These are phyloP conservation scores for Magallana nippona DNA, from an alignment of 2,888 invertebrate species.

Conservation along the genomic window DNA sequence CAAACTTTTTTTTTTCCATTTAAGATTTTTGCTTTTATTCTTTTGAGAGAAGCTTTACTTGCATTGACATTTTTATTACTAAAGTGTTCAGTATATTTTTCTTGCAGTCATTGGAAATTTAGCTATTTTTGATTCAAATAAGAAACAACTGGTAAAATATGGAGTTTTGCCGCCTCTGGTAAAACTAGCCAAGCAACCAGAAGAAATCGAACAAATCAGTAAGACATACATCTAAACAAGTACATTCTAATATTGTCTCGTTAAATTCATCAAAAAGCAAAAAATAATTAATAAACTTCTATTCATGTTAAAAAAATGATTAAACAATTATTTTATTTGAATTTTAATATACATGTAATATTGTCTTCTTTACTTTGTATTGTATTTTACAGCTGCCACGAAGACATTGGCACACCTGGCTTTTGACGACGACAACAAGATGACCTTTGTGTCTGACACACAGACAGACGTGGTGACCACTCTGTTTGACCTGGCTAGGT, in stretches of 20 bases:
- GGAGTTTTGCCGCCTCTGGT: conserved; percentile 21
- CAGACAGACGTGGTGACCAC: conserved; percentile 30
- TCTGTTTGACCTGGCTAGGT: conserved; percentile 21
- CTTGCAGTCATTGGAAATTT: conserved; percentile 41
- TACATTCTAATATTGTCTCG: no score
- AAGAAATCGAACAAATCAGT: conserved; percentile 45
- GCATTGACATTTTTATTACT: background rate
- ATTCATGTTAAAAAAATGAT: no score
- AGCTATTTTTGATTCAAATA: conserved; percentile 43
- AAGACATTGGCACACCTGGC: conserved; percentile 41
- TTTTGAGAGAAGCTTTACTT: no score
- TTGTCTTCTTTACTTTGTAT: no score
- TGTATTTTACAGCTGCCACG: conserved; percentile 14
- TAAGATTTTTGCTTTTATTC: no score
- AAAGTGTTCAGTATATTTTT: background rate
- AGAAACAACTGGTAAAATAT: conserved; percentile 33
- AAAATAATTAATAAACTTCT: no score
- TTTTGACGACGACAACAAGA: conserved; percentile 38
- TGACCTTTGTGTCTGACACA: conserved; percentile 26
- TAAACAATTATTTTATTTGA: no score
- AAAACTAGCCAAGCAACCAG: conserved; percentile 34
- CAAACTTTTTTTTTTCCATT: no score
- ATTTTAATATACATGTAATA: no score
- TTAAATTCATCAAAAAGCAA: no score
- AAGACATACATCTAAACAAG: background rate